These are phyloP conservation scores for Castor canadensis DNA, from an alignment of 2,113 vertebrate genomes.

Conservation along the genomic window DNA sequence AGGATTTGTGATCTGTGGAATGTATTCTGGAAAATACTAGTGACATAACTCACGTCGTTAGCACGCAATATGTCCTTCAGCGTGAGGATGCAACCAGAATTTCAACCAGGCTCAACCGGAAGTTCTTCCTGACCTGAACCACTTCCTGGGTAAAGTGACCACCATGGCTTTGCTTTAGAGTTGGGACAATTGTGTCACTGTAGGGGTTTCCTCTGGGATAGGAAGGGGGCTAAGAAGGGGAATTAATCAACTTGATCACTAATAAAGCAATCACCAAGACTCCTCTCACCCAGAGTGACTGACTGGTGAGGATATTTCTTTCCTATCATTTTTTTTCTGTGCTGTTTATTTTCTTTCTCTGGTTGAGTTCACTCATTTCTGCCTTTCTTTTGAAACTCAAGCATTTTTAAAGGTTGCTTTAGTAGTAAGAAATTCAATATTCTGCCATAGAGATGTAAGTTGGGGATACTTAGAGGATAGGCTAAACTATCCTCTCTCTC, in stretches of 20 bases:
- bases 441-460: background rate
- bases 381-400: background rate
- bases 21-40: background rate
- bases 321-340: background rate
- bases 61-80: background rate
- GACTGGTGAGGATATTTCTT: background rate
- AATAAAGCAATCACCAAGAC: background rate
- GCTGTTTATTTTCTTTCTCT: background rate
- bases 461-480: no score
- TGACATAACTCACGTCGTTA: no score
- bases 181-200: background rate
- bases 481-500: no score
- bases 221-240: background rate
- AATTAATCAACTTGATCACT: background rate
- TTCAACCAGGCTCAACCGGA: no score
- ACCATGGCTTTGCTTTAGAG: background rate
- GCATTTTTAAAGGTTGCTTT: background rate
- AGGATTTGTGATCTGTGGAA: fast-evolving
- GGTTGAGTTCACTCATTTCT: background rate
- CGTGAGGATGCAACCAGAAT: background rate
- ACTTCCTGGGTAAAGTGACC: background rate
- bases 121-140: background rate
- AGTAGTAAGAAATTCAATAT: background rate
- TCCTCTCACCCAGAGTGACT: background rate
- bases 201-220: background rate